Evolutionary conservation across 2,888 invertebrate genomes (phyloP).

Genomic region (Ephialtes manifestator): DNA sequence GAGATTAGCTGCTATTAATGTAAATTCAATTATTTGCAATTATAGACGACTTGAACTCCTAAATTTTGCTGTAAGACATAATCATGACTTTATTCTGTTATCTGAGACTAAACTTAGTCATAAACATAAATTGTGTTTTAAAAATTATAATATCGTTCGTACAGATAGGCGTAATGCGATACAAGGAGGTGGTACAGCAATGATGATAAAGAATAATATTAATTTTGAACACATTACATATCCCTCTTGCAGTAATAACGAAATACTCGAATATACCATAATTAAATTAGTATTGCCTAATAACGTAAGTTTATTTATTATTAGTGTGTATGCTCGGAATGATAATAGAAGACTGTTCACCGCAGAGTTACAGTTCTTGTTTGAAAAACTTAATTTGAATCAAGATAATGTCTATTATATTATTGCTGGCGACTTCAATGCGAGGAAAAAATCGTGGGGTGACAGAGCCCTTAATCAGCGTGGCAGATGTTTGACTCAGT

Average conservation of each 20-base stretch:
- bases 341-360: not conserved
- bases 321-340: not conserved
- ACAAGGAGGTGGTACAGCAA: constrained; percentile 37
- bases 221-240: not conserved
- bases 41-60: not conserved
- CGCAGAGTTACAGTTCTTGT: not conserved
- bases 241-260: constrained; percentile 2
- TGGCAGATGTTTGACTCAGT: constrained; percentile 1
- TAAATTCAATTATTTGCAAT: not conserved
- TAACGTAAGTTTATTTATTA: not conserved
- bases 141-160: not conserved
- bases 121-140: not conserved
- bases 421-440: not conserved
- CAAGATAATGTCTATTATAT: not conserved
- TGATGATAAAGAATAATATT: constrained; percentile 15
- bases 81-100: not conserved
- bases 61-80: not conserved
- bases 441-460: constrained; percentile 1
- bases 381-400: not conserved
- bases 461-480: constrained; percentile 1
- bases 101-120: not conserved
- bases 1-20: not conserved
- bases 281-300: not conserved
- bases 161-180: not conserved
- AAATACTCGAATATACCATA: constrained; percentile 27